phyloP scores from a whole-genome alignment of 2,797 vertebrate genomes.

The Anguilla marmorata region DNA sequence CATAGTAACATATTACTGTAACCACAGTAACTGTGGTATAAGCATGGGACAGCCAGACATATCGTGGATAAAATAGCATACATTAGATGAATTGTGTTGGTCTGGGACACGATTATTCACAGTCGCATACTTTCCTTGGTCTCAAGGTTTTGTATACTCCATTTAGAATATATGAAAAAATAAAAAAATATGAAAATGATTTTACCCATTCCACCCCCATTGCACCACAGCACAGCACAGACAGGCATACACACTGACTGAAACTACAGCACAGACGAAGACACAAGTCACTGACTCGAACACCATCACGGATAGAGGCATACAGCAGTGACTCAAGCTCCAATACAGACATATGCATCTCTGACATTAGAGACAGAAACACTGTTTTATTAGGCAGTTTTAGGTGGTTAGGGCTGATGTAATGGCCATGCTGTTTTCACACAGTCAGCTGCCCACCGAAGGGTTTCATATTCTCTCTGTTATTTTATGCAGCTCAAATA shows the following conservation, averaged over 20 bases:
- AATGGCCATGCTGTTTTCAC: not conserved
- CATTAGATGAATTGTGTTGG: not conserved
- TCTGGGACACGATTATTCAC: not conserved
- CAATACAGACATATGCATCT: not conserved
- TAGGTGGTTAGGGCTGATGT: not conserved
- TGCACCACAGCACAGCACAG: not conserved
- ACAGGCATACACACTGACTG: not conserved
- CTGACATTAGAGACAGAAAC: not conserved
- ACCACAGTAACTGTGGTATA: not conserved
- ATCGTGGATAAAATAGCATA: not conserved
- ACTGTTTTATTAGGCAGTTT: not conserved
- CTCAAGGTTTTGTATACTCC: not conserved
- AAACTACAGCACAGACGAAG: not conserved
- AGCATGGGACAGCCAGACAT: not conserved
- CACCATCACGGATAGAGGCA: not conserved
- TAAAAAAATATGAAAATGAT: not conserved
- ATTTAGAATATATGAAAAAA: too few relatives aligned
- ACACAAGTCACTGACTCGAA: not conserved
- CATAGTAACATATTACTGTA: not conserved
- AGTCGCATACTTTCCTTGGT: not conserved
- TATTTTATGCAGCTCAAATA: slow-evolving; percentile 3
- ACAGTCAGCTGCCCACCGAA: not conserved
- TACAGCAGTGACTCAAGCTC: not conserved
- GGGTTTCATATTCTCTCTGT: not conserved
- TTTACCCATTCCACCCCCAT: not conserved